Evolutionary conservation across 2,888 invertebrate genomes (phyloP).

Genomic region (Boloria selene): DNA sequence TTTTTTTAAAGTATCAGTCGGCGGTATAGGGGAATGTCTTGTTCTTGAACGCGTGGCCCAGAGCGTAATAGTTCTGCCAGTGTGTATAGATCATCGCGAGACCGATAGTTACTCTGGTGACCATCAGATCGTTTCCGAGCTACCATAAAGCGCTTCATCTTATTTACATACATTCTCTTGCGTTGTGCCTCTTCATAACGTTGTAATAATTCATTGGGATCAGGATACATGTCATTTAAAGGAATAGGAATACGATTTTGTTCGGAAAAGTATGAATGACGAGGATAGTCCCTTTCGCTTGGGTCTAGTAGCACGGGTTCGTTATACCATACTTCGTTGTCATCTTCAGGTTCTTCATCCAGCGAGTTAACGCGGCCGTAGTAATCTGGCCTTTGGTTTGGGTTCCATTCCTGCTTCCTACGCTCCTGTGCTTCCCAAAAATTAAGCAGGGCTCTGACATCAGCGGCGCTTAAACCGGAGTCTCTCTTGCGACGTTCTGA

Average conservation of each 20-base stretch:
- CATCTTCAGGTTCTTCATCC: conserved; percentile 76
- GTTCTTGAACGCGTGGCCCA: conserved; percentile 77
- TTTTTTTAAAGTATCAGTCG: conserved; percentile 82
- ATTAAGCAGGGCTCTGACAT: conserved; percentile 82
- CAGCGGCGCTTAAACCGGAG: conserved; percentile 83
- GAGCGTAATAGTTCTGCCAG: conserved; percentile 82
- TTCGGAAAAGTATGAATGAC: conserved; percentile 75
- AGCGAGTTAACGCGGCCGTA: conserved; percentile 65
- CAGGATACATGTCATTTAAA: conserved; percentile 71
- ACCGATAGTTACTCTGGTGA: conserved; percentile 72
- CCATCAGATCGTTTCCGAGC: conserved; percentile 80
- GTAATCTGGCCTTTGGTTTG: conserved; percentile 72
- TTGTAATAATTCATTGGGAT: conserved; percentile 70
- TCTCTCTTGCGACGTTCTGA: conserved; percentile 83
- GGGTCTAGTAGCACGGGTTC: conserved; percentile 79
- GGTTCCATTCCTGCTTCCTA: conserved; percentile 76
- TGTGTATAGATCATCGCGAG: conserved; percentile 83
- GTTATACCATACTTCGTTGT: conserved; percentile 83
- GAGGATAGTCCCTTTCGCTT: conserved; percentile 68
- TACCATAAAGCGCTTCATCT: conserved; percentile 84
- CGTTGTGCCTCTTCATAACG: conserved; percentile 75
- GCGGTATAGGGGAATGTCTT: conserved; percentile 83
- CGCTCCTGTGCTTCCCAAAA: conserved; percentile 84
- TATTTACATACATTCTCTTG: conserved; percentile 75
- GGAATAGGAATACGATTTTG: conserved; percentile 71